phyloP scores from a whole-genome alignment of 2,797 vertebrate genomes.

The Sciurus vulgaris region DNA sequence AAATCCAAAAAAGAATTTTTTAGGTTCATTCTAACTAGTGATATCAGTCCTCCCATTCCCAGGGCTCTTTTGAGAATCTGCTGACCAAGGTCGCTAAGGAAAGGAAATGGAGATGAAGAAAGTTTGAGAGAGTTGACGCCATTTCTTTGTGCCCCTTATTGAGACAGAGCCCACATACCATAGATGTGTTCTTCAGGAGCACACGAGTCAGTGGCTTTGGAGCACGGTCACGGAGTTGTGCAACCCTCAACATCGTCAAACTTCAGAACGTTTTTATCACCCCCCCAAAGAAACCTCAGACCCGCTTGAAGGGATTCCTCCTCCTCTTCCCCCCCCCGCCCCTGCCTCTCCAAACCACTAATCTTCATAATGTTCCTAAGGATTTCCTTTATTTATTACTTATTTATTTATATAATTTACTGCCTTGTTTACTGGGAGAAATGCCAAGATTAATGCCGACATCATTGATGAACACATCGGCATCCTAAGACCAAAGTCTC shows the following conservation, averaged over 20 bases:
- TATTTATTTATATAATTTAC: conserved; percentile 5
- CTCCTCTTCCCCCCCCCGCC: neutral
- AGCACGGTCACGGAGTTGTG: neutral
- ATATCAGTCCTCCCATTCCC: neutral
- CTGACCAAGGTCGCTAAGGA: neutral
- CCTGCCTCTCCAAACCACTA: neutral
- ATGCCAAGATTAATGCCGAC: conserved; percentile 68
- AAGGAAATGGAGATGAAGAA: neutral
- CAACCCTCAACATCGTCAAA: neutral
- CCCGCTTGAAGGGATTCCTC: neutral
- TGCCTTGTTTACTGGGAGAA: conserved; percentile 65
- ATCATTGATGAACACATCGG: conserved; percentile 55
- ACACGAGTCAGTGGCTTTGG: neutral
- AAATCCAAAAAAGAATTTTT: conserved; percentile 28
- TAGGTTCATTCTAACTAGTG: conserved; percentile 24
- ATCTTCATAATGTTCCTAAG: conserved; percentile 56
- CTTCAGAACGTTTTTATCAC: conserved; percentile 65
- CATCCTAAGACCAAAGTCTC: conserved; percentile 54
- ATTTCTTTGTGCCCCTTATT: neutral
- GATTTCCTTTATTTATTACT: conserved; percentile 53
- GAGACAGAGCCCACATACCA: neutral
- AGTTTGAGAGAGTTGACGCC: neutral
- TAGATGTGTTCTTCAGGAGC: neutral
- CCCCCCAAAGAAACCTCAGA: neutral
- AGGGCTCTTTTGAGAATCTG: neutral